Evolutionary conservation across 2,113 vertebrate species (phyloP).

Genomic region (Salminus brasiliensis): DNA sequence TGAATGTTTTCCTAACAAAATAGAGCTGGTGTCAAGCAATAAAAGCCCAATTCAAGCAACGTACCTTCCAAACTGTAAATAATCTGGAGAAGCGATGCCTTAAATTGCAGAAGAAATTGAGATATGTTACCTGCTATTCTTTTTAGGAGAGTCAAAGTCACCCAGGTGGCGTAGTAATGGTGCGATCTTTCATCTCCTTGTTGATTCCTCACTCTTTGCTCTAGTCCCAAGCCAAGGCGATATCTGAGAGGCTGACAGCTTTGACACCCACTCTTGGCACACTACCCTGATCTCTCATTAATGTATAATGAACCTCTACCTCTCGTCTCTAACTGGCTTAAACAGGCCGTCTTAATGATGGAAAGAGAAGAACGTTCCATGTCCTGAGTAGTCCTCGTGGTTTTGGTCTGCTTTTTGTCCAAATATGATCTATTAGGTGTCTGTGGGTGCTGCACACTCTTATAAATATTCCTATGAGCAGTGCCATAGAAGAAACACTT

Average conservation of each 20-base stretch:
- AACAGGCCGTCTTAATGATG: background rate
- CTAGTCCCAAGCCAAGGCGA: slow-evolving; percentile 58
- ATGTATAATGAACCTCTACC: slow-evolving; percentile 65
- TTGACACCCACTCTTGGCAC: slow-evolving; percentile 47
- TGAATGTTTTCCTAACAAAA: background rate
- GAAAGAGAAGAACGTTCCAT: background rate
- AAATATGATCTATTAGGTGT: background rate
- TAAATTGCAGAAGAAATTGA: background rate
- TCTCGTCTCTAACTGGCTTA: slow-evolving; percentile 26
- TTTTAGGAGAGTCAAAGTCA: background rate
- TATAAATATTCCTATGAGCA: too few species aligned
- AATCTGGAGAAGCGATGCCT: background rate
- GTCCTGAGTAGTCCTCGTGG: background rate
- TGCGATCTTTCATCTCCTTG: slow-evolving; percentile 59
- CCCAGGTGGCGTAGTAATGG: slow-evolving; percentile 37
- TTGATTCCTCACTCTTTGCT: slow-evolving; percentile 66
- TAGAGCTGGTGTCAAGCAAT: background rate
- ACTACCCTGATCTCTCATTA: slow-evolving; percentile 60
- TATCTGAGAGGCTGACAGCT: slow-evolving; percentile 67
- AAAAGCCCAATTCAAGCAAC: background rate
- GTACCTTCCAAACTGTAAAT: background rate
- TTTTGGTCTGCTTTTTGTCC: background rate
- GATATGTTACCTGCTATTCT: slow-evolving; percentile 59
- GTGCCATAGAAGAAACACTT: too few species aligned
- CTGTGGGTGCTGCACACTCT: background rate